Base-by-base conservation (phyloP, 37 sponge, comb jelly and placozoan genomes). In the Eunapius fragilis region DNA sequence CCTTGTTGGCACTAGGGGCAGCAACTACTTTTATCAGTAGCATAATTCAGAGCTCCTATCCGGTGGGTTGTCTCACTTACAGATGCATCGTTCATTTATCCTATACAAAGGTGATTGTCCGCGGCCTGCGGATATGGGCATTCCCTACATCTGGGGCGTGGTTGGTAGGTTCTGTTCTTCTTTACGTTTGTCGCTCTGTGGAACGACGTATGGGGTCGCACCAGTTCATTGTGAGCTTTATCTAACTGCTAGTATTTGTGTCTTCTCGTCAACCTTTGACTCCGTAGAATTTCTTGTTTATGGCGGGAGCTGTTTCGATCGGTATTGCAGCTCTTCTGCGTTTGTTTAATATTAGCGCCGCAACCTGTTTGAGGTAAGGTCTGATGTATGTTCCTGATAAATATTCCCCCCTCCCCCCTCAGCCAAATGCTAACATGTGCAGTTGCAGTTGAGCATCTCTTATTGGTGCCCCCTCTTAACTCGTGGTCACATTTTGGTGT, bases 121-220 rank as follows among this genome's bases (percentile, higher is more conserved):
- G 78, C 77, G 48, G 71, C 23, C 67, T 89, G 17, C 70, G 47
- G 33, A 68, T 79, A 68, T 89, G 85, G 89, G 82, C 91, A n/a
- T 50, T 82, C 4, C 91, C 87, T 14, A 49, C 83, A 12, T 23
- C 78, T 10, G 78, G 91, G 24, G 50, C 34, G 26, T 91, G 91
- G 91, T 37, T 91, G 36, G 74, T 47, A 48, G 82, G 80, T 68
- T 81, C 82, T 2, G 13, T 92, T 23, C 73, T 92, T 19, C 70
- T 92, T 31, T 87, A 87, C 67, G 70, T 36, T 24, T 87, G 79
- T 41, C 76, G 89, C 28, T 68, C 79, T 22, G 36, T 92, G 30
- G 92, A 92, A 74, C 25, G 76, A 71, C 67, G 79, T 27, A 13
- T 68, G 0, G 89, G 92, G 31, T 80, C 89, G 3, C 34, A n/a